Evolutionary conservation across 2,113 vertebrate species (phyloP).

Genomic region (Anseranas semipalmata): DNA sequence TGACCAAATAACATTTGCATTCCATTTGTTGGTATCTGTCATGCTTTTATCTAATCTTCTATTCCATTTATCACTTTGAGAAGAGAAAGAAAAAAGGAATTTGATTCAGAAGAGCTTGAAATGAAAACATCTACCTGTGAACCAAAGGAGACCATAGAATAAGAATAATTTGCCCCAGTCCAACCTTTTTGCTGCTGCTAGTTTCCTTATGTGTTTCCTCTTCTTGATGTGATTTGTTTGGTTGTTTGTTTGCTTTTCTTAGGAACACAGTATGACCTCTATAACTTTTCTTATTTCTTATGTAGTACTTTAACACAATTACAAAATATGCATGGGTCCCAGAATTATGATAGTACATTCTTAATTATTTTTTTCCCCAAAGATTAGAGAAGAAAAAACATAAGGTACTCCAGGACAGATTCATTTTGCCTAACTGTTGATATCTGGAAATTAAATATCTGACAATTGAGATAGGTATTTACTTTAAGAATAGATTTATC

Average conservation of each 20-base stretch:
- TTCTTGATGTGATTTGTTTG: background rate
- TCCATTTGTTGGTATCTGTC: background rate
- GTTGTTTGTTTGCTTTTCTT: background rate
- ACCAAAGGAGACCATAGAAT: background rate
- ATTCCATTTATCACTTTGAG: background rate
- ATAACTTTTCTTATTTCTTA: background rate
- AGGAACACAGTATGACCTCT: background rate
- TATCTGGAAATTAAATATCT: background rate
- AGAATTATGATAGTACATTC: background rate
- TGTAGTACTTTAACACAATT: background rate
- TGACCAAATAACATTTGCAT: background rate
- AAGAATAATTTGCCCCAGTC: background rate
- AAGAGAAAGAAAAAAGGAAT: background rate
- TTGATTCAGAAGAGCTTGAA: background rate
- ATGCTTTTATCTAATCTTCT: background rate
- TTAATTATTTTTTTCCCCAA: background rate
- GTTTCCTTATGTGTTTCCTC: background rate
- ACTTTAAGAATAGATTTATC: background rate
- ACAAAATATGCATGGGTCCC: background rate
- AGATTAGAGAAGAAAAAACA: background rate
- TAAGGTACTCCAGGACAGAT: background rate
- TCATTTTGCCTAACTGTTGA: background rate
- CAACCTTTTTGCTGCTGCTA: background rate
- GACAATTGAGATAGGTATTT: background rate
- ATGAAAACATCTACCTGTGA: background rate